Conservation (phyloP, 1,140 invertebrate genomes). For the Frieseomelitta varia region DNA sequence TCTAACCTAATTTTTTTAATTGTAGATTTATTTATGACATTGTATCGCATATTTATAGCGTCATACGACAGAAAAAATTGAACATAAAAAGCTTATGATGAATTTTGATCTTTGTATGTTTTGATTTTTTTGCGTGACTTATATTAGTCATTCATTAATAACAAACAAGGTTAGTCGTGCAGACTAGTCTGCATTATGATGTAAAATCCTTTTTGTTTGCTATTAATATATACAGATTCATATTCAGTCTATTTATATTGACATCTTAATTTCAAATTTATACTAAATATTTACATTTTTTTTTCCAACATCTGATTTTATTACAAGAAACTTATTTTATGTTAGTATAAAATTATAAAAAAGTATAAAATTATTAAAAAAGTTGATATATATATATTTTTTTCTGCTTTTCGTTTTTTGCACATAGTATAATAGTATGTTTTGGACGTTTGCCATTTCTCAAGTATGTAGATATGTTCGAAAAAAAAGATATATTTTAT, state of each 20-base stretch:
- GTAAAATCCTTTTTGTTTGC: not conserved
- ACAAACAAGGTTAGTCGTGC: not conserved
- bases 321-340: not conserved
- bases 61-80: not conserved
- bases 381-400: not conserved
- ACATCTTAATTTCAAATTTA: not conserved
- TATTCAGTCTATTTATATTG: slow-evolving; percentile 10
- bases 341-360: not conserved
- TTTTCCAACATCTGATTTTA: not conserved
- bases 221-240: not conserved
- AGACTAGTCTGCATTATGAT: not conserved
- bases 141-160: slow-evolving; percentile 4
- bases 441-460: slow-evolving; percentile 33
- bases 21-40: not conserved
- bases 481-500: not conserved
- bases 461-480: slow-evolving; percentile 7
- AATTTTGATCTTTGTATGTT: not conserved
- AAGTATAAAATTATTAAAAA: too few species aligned
- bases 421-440: slow-evolving; percentile 5
- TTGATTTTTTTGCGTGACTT: not conserved
- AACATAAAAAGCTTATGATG: not conserved
- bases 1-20: not conserved
- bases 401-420: not conserved
- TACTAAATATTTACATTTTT: not conserved
- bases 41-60: not conserved